phyloP scores from a whole-genome alignment of 2,113 vertebrate species.

The Nyctibius bracteatus region DNA sequence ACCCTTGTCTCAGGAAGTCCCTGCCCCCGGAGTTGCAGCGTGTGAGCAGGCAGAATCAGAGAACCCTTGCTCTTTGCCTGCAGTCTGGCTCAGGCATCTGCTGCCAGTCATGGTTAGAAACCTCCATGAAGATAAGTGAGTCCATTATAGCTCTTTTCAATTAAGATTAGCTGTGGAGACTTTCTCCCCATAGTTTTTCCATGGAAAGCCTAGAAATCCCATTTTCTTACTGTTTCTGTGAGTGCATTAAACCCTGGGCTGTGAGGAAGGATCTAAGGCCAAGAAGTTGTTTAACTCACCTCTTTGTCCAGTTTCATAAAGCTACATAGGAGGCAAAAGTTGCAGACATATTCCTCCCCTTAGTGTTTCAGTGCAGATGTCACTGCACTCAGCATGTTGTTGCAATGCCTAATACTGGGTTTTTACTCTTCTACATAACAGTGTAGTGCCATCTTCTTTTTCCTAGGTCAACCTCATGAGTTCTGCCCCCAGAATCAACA shows the following conservation, averaged over 20 bases:
- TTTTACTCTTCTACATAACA: neutral
- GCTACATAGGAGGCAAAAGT: neutral
- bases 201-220: neutral
- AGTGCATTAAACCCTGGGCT: neutral
- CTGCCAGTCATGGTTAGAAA: neutral
- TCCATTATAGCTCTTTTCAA: neutral
- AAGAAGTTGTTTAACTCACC: neutral
- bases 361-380: neutral
- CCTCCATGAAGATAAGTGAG: neutral
- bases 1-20: neutral
- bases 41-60: neutral
- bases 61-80: neutral
- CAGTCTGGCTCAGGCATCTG: neutral
- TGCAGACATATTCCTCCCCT: neutral
- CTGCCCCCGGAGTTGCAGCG: neutral
- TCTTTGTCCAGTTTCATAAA: neutral
- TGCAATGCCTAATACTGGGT: neutral
- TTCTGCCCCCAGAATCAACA: neutral
- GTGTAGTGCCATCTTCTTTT: neutral
- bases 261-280: neutral
- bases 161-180: neutral
- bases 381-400: neutral
- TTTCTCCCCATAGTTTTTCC: neutral
- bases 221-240: neutral
- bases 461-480: neutral